Evolutionary conservation across 1,140 invertebrate genomes (phyloP), one percentile per base, ranked within the genome.

Genomic region (Aphidius ervi): DNA sequence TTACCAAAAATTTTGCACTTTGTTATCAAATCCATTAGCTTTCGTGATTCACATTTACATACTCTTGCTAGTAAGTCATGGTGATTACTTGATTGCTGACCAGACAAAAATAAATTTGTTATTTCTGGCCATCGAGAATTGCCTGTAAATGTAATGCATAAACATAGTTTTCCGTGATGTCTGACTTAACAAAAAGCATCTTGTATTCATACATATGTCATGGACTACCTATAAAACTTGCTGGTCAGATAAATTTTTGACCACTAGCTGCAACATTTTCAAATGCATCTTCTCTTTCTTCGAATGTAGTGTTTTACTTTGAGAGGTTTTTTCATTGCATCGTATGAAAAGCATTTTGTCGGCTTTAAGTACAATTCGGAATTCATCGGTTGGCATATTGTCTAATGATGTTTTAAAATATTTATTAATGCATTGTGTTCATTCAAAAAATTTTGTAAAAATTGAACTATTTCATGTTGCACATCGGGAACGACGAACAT

Each of bases 71-170:
- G 65, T 16, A 82, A 64, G 65, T 82, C 77, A 48, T 74, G 74
- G 6, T 74, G 46, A 65, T 79, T 68, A 76, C 61, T 40, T 47
- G 61, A 56, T 58, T 50, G 66, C 16, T 61, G 63, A 23, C 58
- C 37, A 0, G 63, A 53, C 49, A 70, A 57, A 9, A 50, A 5
- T 76, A 78, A n/a, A n/a, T n/a, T n/a, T n/a, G n/a, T n/a, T n/a
- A n/a, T n/a, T n/a, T n/a, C n/a, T n/a, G n/a, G n/a, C n/a, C n/a
- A 82, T 42, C 72, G 59, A 65, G 77, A 68, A 79, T 84, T 75
- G 59, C 66, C 68, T 20, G 68, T 77, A 71, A 60, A 40, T 5
- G 52, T 60, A 31, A 78, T 74, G 59, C 77, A 79, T 39, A 79
- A 67, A 70, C 68, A 68, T 40, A 76, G 63, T 53, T 56, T 43